Percentiles rank a stretch among this genome's conserved stretches.
Evolutionary conservation across 2,888 invertebrate genomes (phyloP).

Genomic region (Alloscopus bannaensis): DNA sequence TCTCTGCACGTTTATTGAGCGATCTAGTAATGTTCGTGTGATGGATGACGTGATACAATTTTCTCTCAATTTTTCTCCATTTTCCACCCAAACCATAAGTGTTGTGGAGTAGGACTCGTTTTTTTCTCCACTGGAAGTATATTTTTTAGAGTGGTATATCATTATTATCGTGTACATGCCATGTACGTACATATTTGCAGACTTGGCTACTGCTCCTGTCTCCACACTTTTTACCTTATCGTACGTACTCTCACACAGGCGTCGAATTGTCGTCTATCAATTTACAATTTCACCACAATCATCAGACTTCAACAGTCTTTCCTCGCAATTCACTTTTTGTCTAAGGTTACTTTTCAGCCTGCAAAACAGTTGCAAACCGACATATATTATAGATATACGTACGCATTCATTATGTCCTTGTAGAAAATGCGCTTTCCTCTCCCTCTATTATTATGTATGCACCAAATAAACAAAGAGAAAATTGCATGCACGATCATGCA

Average conservation of each 20-base stretch:
- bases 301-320: background rate
- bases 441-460: background rate
- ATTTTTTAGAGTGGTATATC: too few species aligned
- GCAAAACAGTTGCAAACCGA: too few species aligned
- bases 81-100: too few species aligned
- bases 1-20: background rate
- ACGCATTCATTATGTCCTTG: conserved; percentile 8
- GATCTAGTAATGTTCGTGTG: conserved; percentile 15
- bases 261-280: conserved; percentile 15
- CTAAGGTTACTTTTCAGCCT: background rate
- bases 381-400: too few species aligned
- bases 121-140: too few species aligned
- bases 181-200: background rate
- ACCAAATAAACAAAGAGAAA: conserved; percentile 13
- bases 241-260: conserved; percentile 6
- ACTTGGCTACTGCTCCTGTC: conserved; percentile 16
- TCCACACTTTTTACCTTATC: conserved; percentile 20
- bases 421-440: background rate
- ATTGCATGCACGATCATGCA: conserved; percentile 13
- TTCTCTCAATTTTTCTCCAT: too few species aligned
- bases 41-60: background rate
- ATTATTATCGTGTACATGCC: background rate
- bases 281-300: conserved; percentile 8
- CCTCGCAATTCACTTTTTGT: conserved; percentile 6
- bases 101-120: too few species aligned